Base-by-base conservation (phyloP, 2,888 invertebrate species). In the Byasa hedistus region DNA sequence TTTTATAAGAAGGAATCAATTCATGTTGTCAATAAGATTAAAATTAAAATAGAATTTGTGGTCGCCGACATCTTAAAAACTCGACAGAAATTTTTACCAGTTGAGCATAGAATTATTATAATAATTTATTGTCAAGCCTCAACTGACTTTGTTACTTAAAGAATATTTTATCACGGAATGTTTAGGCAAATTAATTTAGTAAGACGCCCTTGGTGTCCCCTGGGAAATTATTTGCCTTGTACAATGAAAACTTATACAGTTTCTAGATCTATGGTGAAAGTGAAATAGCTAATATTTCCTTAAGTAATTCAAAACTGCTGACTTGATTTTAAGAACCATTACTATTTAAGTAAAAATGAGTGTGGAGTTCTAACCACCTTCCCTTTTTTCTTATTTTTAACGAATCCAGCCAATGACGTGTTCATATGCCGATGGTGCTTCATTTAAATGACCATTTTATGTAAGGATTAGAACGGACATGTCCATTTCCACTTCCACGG, bases 161-260 rank as follows among this genome's bases (percentile, higher is more conserved):
- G 57, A 21, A 57, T 65, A 68, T 69, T 60, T 61, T 61, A 65
- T 69, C 68, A 57, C 62, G 61, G 76, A 81, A 87, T 88, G 84
- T 87, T 89, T 87, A 88, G 86, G 80, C 77, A 74, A 84, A 82
- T 82, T 88, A 87, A 89, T 89, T 89, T 86, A 83, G 83, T 83
- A 81, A 81, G 83, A 80, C 81, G 83, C 81, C 64, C 64, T 66
- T 66, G 64, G 69, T 54, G 58, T 60, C 74, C 70, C 74, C n/a
- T 24, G 72, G 76, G 89, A 90, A 90, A 90, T 89, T 56, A 62
- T 54, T 54, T 54, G 57, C 32, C 36, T 57, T 57, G 36, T 57
- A 36, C 21, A 32, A 36, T 36, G 57, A 21, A 22, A 54, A n/a
- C 52, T 22, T 54, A 22, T 22, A 54, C 52, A 54, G 22, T 54